Evolutionary conservation across 2,113 vertebrate species (phyloP), one percentile per base, ranked within the genome.

Genomic region (Amphiprion ocellaris): DNA sequence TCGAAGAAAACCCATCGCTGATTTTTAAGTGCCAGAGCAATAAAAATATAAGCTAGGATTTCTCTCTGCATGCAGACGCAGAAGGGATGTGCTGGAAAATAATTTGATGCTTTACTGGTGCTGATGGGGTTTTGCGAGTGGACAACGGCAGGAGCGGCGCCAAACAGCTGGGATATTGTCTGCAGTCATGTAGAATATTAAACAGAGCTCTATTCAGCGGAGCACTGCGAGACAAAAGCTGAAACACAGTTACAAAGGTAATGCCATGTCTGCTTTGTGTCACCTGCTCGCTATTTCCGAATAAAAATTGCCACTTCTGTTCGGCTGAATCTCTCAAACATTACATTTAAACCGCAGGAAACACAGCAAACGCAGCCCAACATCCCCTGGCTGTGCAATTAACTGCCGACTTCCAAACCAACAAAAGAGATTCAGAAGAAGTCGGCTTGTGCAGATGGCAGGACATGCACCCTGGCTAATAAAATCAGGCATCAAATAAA

Each of bases 401-500:
- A 73, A 74, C 26, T 76, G 15, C 70, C 0, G 30, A 73, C 37
- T 72, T 41, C 4, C 44, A 61, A 26, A 17, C 46, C 14, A 52
- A 8, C 10, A n/a, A 46, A 5, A 56, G 23, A 11, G 7, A 63
- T 76, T 77, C 33, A 28, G 58, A 70, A 11, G 10, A 41, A 67
- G 68, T 37, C 15, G 2, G 64, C 30, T 58, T 54, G 28, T 28
- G 37, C 23, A 44, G 64, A 39, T 44, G 23, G 54, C 74, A 49
- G 68, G 79, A 74, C 69, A 4, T 54, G 56, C 74, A 75, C 23
- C 21, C 44, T 23, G 74, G 65, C 64, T 68, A 86, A 90, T 85
- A 85, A 83, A 90, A 85, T 64, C 83, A 86, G 79, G 64, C 85
- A 64, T 87, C 85, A 76, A 83, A 89, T 83, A 89, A 89, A 90